phyloP scores from a whole-genome alignment of 2,797 vertebrate species.

The Chaetophractus vellerosus region DNA sequence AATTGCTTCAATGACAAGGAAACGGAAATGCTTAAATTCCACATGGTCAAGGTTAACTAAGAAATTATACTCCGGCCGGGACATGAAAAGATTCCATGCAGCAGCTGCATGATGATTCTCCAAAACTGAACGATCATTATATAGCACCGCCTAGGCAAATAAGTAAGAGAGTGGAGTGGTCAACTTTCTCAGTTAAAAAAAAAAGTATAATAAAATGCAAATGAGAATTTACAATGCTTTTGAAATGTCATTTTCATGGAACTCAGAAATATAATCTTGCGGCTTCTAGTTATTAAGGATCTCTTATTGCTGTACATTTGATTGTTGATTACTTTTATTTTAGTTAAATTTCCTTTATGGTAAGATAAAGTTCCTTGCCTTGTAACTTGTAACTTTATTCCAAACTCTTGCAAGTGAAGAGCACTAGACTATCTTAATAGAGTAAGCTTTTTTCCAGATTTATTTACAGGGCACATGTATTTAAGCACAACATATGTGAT shows the following conservation, averaged over 20 bases:
- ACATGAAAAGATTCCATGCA: conserved; percentile 99
- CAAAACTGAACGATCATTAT: conserved; percentile 98
- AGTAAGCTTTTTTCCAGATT: background rate
- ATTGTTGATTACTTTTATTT: background rate
- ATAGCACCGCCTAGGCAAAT: conserved; percentile 94
- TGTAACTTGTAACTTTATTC: conserved; percentile 56
- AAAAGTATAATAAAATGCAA: background rate
- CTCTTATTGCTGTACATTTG: background rate
- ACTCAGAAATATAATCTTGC: background rate
- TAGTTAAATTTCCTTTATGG: conserved; percentile 19
- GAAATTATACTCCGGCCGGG: conserved; percentile 97
- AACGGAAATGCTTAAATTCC: conserved; percentile 99
- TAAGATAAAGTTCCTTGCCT: background rate
- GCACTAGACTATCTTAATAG: background rate
- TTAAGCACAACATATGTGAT: background rate
- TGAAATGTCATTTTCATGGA: background rate
- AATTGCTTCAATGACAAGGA: conserved; percentile 99
- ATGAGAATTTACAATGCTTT: background rate
- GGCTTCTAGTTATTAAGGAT: background rate
- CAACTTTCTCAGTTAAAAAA: background rate
- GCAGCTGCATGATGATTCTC: conserved; percentile 99
- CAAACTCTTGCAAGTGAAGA: background rate
- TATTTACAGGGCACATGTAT: conserved; percentile 1
- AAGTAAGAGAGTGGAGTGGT: background rate
- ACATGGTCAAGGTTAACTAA: conserved; percentile 96